Percentiles rank a stretch among this genome's conserved stretches.
These are phyloP conservation scores for Allygus modestus DNA, from an alignment of 2,888 invertebrate genomes.

Conservation along the genomic window DNA sequence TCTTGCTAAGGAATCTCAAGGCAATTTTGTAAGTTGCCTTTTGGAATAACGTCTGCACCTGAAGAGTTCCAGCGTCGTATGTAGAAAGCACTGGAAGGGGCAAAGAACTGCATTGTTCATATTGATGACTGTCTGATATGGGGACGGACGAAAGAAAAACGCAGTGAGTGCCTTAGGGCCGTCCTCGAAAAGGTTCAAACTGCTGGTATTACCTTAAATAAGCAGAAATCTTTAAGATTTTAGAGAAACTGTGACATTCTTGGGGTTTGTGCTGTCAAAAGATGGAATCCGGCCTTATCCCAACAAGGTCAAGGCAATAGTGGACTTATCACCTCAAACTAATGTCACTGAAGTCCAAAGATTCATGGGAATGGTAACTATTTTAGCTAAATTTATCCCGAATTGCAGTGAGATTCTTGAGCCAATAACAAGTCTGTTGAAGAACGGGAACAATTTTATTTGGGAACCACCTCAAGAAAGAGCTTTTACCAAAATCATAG, in stretches of 20 bases:
- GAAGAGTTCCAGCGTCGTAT: constrained; percentile 56
- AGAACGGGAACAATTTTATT: background rate
- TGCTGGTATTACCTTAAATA: background rate
- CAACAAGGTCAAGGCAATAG: background rate
- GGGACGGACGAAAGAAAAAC: constrained; percentile 56
- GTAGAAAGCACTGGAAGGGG: no score
- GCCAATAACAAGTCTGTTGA: background rate
- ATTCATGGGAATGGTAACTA: background rate
- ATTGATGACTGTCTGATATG: constrained; percentile 65
- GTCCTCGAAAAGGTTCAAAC: constrained; percentile 45
- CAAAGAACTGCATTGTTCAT: no score
- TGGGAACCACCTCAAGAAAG: background rate
- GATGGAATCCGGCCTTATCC: background rate
- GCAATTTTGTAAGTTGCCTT: constrained; percentile 69
- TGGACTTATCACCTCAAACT: background rate
- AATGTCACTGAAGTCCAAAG: background rate
- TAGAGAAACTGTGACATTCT: background rate
- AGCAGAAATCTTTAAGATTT: background rate
- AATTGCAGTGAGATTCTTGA: background rate
- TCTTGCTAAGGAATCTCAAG: constrained; percentile 60
- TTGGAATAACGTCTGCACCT: constrained; percentile 67
- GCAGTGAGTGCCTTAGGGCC: constrained; percentile 22
- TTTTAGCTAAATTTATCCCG: background rate
- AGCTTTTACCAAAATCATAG: background rate
- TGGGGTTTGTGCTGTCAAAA: background rate